Conservation (phyloP, 2,888 invertebrate species). For the Tillus elongatus region DNA sequence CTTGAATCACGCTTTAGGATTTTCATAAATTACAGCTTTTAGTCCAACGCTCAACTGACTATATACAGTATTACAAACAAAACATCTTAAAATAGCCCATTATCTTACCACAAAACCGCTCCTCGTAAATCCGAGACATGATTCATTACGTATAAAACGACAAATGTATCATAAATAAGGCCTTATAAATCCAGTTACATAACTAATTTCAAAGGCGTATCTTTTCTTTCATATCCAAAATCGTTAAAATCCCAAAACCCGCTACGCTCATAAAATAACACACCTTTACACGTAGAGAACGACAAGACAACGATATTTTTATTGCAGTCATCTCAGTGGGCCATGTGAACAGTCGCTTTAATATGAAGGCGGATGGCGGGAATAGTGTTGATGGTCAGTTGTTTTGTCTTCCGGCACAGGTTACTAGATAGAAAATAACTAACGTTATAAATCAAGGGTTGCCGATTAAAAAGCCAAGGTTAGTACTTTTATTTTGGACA, state of each 20-base stretch:
- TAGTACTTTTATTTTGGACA: conserved; percentile 10
- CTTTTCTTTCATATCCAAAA: conserved; percentile 17
- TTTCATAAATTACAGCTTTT: no score
- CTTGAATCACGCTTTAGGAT: no score
- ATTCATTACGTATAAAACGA: no score
- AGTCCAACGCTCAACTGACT: no score
- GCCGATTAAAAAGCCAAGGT: conserved; percentile 29
- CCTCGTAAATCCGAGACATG: no score
- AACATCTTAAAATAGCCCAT: no score
- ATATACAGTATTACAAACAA: no score
- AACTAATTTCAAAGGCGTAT: conserved; percentile 18
- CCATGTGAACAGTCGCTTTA: neutral
- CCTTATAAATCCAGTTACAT: conserved; percentile 20
- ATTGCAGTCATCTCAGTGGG: conserved; percentile 17
- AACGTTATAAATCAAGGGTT: conserved; percentile 29
- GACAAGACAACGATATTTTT: conserved; percentile 24
- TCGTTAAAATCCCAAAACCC: conserved; percentile 21
- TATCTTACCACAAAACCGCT: no score
- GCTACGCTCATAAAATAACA: conserved; percentile 24
- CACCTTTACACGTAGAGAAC: conserved; percentile 20
- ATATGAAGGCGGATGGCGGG: conserved; percentile 6
- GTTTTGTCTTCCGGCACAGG: conserved; percentile 29
- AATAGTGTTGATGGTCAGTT: conserved; percentile 19
- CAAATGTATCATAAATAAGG: no score
- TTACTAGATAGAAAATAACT: conserved; percentile 27